Percentiles rank a stretch among this genome's conserved stretches.
These are phyloP conservation scores for Escarpia spicata DNA, from an alignment of 2,888 invertebrate species.

Conservation along the genomic window DNA sequence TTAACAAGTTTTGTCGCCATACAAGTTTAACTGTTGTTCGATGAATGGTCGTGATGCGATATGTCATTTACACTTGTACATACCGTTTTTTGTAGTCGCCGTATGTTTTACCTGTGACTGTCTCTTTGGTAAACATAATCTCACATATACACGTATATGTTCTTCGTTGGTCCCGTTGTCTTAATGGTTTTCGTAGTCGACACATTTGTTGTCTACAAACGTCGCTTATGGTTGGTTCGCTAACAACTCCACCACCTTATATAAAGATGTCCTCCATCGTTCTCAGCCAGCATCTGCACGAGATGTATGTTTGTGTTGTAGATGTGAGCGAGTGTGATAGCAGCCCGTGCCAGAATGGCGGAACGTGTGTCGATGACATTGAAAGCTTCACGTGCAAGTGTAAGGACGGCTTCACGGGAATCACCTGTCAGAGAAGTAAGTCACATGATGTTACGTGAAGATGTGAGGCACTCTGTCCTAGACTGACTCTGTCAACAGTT, in stretches of 20 bases:
- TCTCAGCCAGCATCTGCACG: neutral
- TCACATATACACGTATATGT: too few species aligned
- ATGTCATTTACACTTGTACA: too few species aligned
- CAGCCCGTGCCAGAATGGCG: slow-evolving; percentile 57
- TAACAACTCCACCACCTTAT: neutral
- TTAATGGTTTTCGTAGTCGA: too few species aligned
- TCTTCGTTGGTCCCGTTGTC: too few species aligned
- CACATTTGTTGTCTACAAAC: neutral
- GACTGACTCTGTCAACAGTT: neutral
- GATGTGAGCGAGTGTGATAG: slow-evolving; percentile 50
- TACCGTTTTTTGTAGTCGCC: neutral
- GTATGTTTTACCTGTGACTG: too few species aligned
- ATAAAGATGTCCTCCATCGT: neutral
- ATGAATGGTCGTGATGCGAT: too few species aligned
- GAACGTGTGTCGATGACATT: slow-evolving; percentile 56
- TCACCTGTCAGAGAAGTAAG: slow-evolving; percentile 57
- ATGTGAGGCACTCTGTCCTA: neutral
- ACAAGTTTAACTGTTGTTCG: too few species aligned
- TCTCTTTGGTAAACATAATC: too few species aligned
- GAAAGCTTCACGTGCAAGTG: slow-evolving; percentile 56
- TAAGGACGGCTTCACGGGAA: slow-evolving; percentile 53
- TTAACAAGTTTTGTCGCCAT: too few species aligned
- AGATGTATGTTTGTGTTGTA: slow-evolving; percentile 35
- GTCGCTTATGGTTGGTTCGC: neutral
- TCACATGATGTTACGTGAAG: neutral